Evolutionary conservation across 2,113 vertebrate species (phyloP).

Genomic region (Rhineura floridana): DNA sequence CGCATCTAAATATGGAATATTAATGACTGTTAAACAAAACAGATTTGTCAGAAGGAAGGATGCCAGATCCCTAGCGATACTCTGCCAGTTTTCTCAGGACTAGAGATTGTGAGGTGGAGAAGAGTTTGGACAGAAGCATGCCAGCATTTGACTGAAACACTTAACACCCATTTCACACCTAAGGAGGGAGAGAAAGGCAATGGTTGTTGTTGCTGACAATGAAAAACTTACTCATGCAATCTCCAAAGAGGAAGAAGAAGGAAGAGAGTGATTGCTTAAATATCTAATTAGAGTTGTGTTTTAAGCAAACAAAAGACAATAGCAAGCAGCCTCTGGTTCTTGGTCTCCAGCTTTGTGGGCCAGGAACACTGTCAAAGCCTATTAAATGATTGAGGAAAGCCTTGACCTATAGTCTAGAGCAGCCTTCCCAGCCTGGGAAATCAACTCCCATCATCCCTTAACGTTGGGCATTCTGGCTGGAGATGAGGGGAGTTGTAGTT

Average conservation of each 20-base stretch:
- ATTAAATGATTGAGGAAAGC: neutral
- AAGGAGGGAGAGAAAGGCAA: conserved; percentile 71
- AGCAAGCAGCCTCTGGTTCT: neutral
- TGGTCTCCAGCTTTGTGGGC: conserved; percentile 17
- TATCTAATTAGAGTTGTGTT: conserved; percentile 66
- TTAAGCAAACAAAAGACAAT: conserved; percentile 36
- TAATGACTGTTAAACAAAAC: conserved; percentile 69
- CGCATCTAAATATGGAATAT: conserved; percentile 72
- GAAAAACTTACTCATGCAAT: conserved; percentile 71
- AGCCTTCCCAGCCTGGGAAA: too few species aligned
- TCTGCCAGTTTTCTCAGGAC: conserved; percentile 67
- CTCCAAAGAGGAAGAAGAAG: conserved; percentile 65
- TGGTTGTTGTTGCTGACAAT: conserved; percentile 73
- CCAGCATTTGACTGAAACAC: conserved; percentile 77
- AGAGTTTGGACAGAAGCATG: conserved; percentile 72
- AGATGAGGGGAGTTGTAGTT: too few species aligned
- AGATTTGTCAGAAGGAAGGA: conserved; percentile 68
- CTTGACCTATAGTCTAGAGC: neutral
- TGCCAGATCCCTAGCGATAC: conserved; percentile 56
- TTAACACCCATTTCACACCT: conserved; percentile 79
- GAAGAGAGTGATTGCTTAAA: conserved; percentile 65
- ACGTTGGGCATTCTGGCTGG: too few species aligned
- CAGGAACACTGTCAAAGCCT: neutral
- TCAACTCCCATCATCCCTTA: too few species aligned
- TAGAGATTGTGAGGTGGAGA: conserved; percentile 70